Evolutionary conservation across 2,797 vertebrate species (phyloP).

Genomic region (Catharus ustulatus): DNA sequence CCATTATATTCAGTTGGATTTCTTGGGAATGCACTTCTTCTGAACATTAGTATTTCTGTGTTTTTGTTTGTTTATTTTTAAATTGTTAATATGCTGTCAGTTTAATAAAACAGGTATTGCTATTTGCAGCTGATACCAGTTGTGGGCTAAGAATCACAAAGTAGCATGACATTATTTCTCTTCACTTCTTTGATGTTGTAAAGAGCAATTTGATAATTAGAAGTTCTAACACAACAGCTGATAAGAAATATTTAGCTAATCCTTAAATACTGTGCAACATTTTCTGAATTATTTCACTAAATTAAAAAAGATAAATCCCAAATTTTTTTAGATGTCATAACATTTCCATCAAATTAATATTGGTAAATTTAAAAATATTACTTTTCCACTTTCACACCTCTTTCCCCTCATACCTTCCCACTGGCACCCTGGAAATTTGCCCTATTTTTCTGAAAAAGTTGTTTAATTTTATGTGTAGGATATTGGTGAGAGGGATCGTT

Average conservation of each 20-base stretch:
- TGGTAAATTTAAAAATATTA: neutral
- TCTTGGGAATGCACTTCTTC: neutral
- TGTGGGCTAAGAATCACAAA: neutral
- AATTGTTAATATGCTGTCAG: neutral
- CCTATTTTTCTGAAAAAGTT: neutral
- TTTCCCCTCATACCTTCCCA: accelerated
- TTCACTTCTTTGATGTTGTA: neutral
- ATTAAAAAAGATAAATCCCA: neutral
- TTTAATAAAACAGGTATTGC: neutral
- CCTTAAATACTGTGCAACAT: neutral
- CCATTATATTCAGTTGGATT: neutral
- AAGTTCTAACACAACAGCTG: neutral
- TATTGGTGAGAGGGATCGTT: neutral
- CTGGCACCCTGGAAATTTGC: accelerated
- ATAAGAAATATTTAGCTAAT: neutral
- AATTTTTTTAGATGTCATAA: neutral
- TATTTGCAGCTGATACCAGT: neutral
- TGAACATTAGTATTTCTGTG: neutral
- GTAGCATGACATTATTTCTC: neutral
- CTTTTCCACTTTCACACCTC: neutral
- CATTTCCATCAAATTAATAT: neutral
- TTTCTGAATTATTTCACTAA: neutral
- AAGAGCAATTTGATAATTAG: neutral
- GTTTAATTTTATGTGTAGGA: neutral
- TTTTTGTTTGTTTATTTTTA: neutral